Evolutionary conservation across 2,113 vertebrate species (phyloP), one percentile per base, ranked within the genome.

Genomic region (Aythya baeri): DNA sequence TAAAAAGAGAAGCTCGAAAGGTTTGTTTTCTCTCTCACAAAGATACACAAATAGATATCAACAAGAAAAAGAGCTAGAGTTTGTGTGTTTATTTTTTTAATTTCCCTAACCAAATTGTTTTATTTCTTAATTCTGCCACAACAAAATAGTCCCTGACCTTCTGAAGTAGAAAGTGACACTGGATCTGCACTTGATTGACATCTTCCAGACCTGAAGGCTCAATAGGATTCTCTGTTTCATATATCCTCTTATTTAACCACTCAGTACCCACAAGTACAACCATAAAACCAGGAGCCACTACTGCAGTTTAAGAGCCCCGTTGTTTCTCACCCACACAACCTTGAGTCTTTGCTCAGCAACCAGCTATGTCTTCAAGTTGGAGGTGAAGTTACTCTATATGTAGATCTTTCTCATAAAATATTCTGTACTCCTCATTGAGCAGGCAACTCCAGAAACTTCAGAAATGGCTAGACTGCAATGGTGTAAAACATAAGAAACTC

Each of bases 1-100:
- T 94, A 85, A 91, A 91, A 91, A 87, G 91, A 95, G 94, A 94
- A 94, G 26, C 73, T 97, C 88, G 95, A 95, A 97, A 87, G 34
- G 52, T 95, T 97, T 88, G 84, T 95, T 97, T 96, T 94, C 91
- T 96, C 55, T 95, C 14, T 80, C 63, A 63, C 52, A 81, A 43
- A 93, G 88, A 90, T 72, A 94, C 36, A 67, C 25, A 85, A 85
- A 72, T 57, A 76, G 34, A 74, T 66, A 88, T 78, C 91, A 91
- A 91, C 70, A 94, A 74, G 83, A 65, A 94, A 82, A 96, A 95
- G 80, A 95, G 55, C 6, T 85, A 94, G 88, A 97, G 26, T 65
- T 61, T 68, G 4, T 34, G 50, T 38, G 54, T 50, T 89, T 50
- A 34, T 7, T 87, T 86, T 94, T 89, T 95, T 67, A 46, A 72